phyloP scores from a whole-genome alignment of 2,888 invertebrate genomes.

The Leptinotarsa rubiginosa region DNA sequence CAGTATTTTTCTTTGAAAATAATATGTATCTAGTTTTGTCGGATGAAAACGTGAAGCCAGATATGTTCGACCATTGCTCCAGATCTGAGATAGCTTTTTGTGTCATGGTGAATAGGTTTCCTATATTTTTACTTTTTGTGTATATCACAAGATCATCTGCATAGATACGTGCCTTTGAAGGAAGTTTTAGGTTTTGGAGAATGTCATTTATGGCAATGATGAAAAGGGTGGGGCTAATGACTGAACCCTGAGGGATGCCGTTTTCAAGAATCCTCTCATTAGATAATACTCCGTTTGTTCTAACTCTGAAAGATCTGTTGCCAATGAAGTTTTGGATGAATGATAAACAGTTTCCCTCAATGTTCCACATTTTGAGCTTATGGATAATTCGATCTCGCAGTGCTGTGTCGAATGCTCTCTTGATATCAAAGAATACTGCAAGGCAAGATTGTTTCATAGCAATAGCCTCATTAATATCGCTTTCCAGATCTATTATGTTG shows the following conservation, averaged over 20 bases:
- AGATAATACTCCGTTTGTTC: constrained; percentile 29
- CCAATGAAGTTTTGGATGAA: constrained; percentile 35
- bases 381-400: constrained; percentile 23
- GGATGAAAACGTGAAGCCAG: no score
- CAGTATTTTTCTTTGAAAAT: background rate
- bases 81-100: background rate
- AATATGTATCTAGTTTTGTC: no score
- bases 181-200: constrained; percentile 6
- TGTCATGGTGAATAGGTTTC: background rate
- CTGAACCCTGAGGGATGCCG: constrained; percentile 35
- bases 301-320: constrained; percentile 27
- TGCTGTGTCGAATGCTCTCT: constrained; percentile 37
- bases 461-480: constrained; percentile 40
- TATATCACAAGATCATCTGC: constrained; percentile 27
- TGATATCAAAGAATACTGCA: constrained; percentile 39
- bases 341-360: constrained; percentile 29
- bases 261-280: constrained; percentile 21
- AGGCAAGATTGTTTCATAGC: constrained; percentile 31
- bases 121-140: constrained; percentile 18
- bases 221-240: constrained; percentile 35
- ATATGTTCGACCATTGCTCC: background rate
- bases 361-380: constrained; percentile 19
- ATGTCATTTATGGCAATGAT: constrained; percentile 31
- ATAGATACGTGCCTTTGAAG: constrained; percentile 25
- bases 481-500: constrained; percentile 35